These are phyloP conservation scores for Apolygus lucorum DNA, from an alignment of 1,140 invertebrate species.

Conservation along the genomic window DNA sequence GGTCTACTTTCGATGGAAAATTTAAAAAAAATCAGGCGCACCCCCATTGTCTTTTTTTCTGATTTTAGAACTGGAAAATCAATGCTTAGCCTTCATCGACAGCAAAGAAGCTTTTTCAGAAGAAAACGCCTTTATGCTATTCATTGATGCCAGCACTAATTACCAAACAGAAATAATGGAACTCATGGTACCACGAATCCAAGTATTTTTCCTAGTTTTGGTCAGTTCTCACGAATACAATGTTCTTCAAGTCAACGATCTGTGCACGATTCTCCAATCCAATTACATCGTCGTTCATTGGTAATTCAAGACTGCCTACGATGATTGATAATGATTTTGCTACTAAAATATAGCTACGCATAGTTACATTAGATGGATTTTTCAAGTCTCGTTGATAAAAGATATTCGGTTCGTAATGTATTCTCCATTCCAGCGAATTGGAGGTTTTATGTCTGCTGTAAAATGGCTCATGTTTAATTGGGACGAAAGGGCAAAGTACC, in stretches of 20 bases:
- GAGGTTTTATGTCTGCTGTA: conserved; percentile 64
- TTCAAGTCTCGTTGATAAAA: no score
- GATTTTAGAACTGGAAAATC: conserved; percentile 54
- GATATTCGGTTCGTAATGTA: background rate
- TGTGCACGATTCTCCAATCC: conserved; percentile 52
- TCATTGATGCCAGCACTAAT: conserved; percentile 48
- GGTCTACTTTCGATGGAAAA: no score
- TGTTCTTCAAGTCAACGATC: conserved; percentile 49
- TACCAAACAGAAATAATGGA: conserved; percentile 52
- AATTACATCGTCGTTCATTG: conserved; percentile 62
- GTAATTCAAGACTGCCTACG: no score
- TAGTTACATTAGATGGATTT: no score
- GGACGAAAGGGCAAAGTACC: conserved; percentile 44
- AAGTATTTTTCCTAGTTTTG: conserved; percentile 58
- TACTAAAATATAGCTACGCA: no score
- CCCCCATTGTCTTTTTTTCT: conserved; percentile 24
- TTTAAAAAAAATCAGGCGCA: no score
- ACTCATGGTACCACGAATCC: conserved; percentile 60
- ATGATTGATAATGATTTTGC: no score
- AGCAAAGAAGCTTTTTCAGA: conserved; percentile 57
- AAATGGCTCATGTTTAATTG: conserved; percentile 62
- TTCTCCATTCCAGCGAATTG: conserved; percentile 48
- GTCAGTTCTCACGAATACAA: conserved; percentile 61
- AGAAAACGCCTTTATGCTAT: conserved; percentile 58
- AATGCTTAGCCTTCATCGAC: conserved; percentile 62